phyloP scores from a whole-genome alignment of 2,797 vertebrate species.

The Urophycis tenuis region DNA sequence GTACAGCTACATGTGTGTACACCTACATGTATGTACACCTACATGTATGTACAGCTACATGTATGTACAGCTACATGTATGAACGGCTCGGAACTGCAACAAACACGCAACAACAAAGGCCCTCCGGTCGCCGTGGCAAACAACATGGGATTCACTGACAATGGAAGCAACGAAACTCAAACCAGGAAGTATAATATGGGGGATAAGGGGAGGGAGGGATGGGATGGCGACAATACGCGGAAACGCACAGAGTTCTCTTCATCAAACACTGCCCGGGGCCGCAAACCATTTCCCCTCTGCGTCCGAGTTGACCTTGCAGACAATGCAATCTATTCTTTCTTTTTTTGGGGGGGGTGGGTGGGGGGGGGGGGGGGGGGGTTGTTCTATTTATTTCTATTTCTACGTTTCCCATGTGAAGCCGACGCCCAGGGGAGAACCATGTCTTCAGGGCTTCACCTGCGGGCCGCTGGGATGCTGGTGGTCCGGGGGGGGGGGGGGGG shows the following conservation, averaged over 20 bases:
- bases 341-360: too few relatives aligned
- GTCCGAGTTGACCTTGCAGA: conserved; percentile 40
- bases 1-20: too few relatives aligned
- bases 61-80: too few relatives aligned
- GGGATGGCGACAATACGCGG: not conserved
- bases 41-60: too few relatives aligned
- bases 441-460: too few relatives aligned
- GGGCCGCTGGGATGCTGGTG: too few relatives aligned
- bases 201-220: not conserved
- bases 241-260: conserved; percentile 16
- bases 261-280: conserved; percentile 1
- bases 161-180: conserved; percentile 46
- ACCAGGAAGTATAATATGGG: conserved; percentile 46
- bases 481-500: too few relatives aligned
- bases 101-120: conserved; percentile 30
- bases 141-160: not conserved
- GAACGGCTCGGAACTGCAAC: too few relatives aligned
- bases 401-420: conserved; percentile 43
- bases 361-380: too few relatives aligned
- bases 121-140: conserved; percentile 61
- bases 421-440: too few relatives aligned
- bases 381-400: conserved; percentile 33
- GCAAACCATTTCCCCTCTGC: conserved; percentile 43
- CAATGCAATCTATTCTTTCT: conserved; percentile 31
- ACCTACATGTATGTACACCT: too few relatives aligned